Evolutionary conservation across 2,888 invertebrate genomes (phyloP), one percentile per base, ranked within the genome.

Genomic region (Microdon myrmicae): DNA sequence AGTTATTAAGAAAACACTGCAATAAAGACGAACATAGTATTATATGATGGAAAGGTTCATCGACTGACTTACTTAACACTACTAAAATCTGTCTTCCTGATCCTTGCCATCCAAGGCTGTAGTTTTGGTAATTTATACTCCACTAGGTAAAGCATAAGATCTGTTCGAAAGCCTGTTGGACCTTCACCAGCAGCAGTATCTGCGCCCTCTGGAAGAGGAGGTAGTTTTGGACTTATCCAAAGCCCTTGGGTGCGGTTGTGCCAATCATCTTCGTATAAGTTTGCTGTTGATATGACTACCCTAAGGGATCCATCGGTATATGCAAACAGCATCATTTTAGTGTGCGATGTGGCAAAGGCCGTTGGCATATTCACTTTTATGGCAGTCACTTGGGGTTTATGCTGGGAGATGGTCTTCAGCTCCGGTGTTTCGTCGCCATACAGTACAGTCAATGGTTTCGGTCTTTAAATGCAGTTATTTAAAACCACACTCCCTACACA

Each of bases 241-340:
- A 96, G 79, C 86, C 95, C 95, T 79, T 98, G 96, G 0, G 95
- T 94, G 70, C 95, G 87, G 76, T 96, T 91, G 72, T 90, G 87
- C 97, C 97, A 98, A 79, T 98, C 97, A 67, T 90, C 89, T 14
- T 87, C 83, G 69, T 96, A 90, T 3, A 97, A 82, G 81, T 98
- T 98, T 0, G 96, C 94, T 0, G 96, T 96, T 0, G 92, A 92
- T 20, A 97, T 86, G 0, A 95, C 88, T 4, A 97, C 87, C 7
- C 96, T 82, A 43, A 96, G 80, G 0, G 92, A 91, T 0, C 87
- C 85, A 71, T 94, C 89, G 60, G 85, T 88, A 72, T 96, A 96
- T 37, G 87, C 85, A 0, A 96, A 82, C 0, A 97, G 75, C 84
- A 94, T 93, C 85, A 96, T 86, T 83, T 97, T 96, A 0, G 93